A percentile compares a stretch with the other conserved stretches of the same genome.
These are phyloP conservation scores for Mallotus villosus DNA, from an alignment of 2,797 vertebrate genomes.

Conservation along the genomic window DNA sequence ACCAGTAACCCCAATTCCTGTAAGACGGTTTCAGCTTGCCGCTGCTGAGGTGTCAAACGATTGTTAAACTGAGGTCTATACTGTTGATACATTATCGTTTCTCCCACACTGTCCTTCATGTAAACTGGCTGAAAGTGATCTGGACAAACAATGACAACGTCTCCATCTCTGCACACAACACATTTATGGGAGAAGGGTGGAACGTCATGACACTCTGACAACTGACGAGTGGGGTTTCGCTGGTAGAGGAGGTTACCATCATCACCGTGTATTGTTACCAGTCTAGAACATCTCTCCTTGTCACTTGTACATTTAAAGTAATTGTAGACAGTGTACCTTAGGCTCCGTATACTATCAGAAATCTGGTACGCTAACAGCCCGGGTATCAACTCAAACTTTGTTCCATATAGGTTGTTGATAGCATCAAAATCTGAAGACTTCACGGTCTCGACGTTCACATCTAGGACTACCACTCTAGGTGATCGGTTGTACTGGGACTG, in stretches of 20 bases:
- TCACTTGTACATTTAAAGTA: background rate
- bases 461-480: background rate
- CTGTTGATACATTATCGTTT: background rate
- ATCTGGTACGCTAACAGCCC: background rate
- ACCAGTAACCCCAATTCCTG: background rate
- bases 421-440: background rate
- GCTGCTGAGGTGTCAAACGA: background rate
- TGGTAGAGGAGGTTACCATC: background rate
- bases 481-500: background rate
- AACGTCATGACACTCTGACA: background rate
- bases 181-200: background rate
- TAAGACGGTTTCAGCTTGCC: background rate
- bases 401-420: background rate
- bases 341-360: background rate
- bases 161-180: background rate
- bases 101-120: background rate
- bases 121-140: background rate
- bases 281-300: background rate
- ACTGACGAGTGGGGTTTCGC: background rate
- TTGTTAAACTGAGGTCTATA: background rate
- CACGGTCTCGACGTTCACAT: background rate
- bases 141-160: background rate
- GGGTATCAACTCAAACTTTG: slow-evolving; percentile 17
- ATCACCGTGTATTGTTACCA: background rate
- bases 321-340: background rate